Percentiles rank a stretch among this genome's conserved stretches.
Evolutionary conservation across 2,888 invertebrate genomes (phyloP).

Genomic region (Drosophila buzzatii): DNA sequence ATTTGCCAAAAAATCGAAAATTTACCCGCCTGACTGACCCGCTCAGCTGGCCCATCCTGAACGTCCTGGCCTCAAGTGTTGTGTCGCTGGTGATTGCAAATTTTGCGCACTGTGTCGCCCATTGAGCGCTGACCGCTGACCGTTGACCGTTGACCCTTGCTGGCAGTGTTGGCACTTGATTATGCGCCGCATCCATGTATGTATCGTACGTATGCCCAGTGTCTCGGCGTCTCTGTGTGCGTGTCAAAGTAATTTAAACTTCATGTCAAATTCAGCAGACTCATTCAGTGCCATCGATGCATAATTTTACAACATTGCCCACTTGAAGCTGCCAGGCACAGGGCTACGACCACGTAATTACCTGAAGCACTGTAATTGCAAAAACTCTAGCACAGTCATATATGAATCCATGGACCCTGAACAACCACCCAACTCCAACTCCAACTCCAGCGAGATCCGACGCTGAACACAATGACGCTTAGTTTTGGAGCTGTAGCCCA

Average conservation of each 20-base stretch:
- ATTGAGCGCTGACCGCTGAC: conserved; percentile 38
- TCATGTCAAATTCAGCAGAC: conserved; percentile 82
- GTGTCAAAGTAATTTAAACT: conserved; percentile 81
- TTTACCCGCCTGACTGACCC: conserved; percentile 36
- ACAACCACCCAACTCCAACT: too few species aligned
- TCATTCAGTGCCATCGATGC: conserved; percentile 80
- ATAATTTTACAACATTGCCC: conserved; percentile 70
- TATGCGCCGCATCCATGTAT: conserved; percentile 49
- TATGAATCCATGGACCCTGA: not conserved
- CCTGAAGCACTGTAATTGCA: conserved; percentile 79
- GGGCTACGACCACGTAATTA: conserved; percentile 64
- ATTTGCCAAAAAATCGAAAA: conserved; percentile 70
- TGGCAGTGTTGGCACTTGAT: conserved; percentile 72
- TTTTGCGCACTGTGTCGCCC: conserved; percentile 48
- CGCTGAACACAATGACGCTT: conserved; percentile 51
- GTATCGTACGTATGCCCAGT: not conserved
- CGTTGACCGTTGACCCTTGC: conserved; percentile 51
- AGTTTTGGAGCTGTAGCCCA: conserved; percentile 43
- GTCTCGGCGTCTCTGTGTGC: conserved; percentile 24
- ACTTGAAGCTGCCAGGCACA: conserved; percentile 64
- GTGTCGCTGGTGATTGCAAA: conserved; percentile 67
- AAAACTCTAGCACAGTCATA: conserved; percentile 26
- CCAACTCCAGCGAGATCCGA: not conserved
- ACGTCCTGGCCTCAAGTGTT: conserved; percentile 50
- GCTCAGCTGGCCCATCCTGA: conserved; percentile 1